Base-by-base conservation (phyloP, 2,113 vertebrate species). In the Lagopus muta region DNA sequence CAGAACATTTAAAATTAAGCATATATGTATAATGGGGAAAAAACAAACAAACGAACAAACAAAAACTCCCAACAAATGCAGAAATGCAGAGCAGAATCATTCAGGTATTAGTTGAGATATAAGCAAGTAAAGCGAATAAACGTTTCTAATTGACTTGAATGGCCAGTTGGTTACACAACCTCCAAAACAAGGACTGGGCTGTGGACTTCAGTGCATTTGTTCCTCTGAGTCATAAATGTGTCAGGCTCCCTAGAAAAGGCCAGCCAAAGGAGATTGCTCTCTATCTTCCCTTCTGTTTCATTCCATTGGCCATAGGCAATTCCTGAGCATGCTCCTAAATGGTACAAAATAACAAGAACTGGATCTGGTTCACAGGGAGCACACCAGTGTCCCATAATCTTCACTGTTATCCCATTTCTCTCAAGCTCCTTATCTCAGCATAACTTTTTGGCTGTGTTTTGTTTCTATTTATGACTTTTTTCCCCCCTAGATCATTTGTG, bases 171-270 rank as follows among this genome's bases (percentile, higher is more conserved):
- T 96, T 96, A 94, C 82, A 90, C 93, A 94, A 92, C 66, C 30
- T 92, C 86, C 76, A 75, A 78, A 90, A 92, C 58, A 80, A 82
- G 36, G 22, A 84, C 82, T 78, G 69, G 55, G 88, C 79, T 94
- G 85, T 84, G 61, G 40, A 86, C 81, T 92, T 83, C 72, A 24
- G 38, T 5, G 11, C 94, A 90, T 83, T 94, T 96, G 50, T 83
- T 80, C 82, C 82, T 94, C 85, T 94, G 93, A 94, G 88, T 95
- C 96, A 94, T 86, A 65, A 94, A 65, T 69, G 17, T 28, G 20
- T 94, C 82, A 94, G 86, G 40, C 75, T 90, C 81, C 47, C 71
- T 78, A 69, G 18, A 52, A 95, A 96, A 94, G 94, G 96, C 89
- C 89, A 96, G 95, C 94, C 96, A 96, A 94, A 94, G 89, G 93